Evolutionary conservation across 2,888 invertebrate genomes (phyloP), one percentile per base, ranked within the genome.

Genomic region (Limnephilus lunatus): DNA sequence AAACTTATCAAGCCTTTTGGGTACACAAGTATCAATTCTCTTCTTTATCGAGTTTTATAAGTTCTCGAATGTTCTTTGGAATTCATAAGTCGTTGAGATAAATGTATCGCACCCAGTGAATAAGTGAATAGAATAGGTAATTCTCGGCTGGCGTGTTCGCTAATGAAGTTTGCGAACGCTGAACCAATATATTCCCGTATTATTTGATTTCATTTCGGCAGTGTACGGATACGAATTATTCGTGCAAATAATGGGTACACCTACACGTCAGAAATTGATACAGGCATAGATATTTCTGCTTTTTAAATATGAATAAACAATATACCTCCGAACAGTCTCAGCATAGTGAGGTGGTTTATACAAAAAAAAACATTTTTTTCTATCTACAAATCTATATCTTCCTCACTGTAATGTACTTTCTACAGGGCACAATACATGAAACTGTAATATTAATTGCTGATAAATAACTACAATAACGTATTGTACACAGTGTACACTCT

Each of bases 1-100:
- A 89, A 89, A 89, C 80, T 89, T 89, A 89, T 89, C 88, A 89
- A 89, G 80, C 88, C 88, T 81, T n/a, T 87, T 89, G n/a, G 31
- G 88, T 89, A 89, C 81, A 32, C 32, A 39, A 89, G 88, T 89
- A 89, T 89, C 88, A 89, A 89, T 89, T 89, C 80, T 89, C 80
- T 89, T 89, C 88, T 89, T 89, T 89, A 81, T 81, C 80, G 88
- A 89, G 88, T 89, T 89, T 88, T 68, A 39, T 32, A 68, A 89
- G 80, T 89, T 89, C 35, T n/a, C 39, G 68, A 89, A n/a, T 81
- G 68, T 89, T 89, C 88, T 89, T 81, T 89, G 80, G 30, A 87
- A 53, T 87, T 87, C 80, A 35, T 39, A 32, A 89, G 80, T 89
- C 88, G 25, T 53, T 48, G 88, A 89, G 88, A 81, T 89, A 87